Percentiles rank a stretch among this genome's conserved stretches.
Evolutionary conservation across 1,140 invertebrate genomes (phyloP).

Genomic region (Hydropsyche tenuis): DNA sequence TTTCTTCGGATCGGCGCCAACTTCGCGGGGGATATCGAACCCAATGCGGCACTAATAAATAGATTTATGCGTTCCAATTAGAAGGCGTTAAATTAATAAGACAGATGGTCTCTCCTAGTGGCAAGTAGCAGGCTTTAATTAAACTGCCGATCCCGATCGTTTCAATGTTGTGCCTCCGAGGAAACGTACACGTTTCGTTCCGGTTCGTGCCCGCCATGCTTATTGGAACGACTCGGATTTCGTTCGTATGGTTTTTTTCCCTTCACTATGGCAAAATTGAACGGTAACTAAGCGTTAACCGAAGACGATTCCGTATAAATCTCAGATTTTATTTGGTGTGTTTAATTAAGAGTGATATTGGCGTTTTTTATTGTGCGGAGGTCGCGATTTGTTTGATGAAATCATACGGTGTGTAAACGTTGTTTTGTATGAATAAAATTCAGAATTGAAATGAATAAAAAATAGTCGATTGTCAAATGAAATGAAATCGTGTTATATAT

Average conservation of each 20-base stretch:
- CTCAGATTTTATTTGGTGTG: no score
- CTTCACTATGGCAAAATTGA: constrained; percentile 2
- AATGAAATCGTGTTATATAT: no score
- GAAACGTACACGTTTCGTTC: constrained; percentile 30
- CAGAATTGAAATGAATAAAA: no score
- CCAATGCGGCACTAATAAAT: constrained; percentile 24
- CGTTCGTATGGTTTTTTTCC: background rate
- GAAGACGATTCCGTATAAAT: constrained; percentile 13
- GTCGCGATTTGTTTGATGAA: no score
- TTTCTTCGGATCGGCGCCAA: background rate
- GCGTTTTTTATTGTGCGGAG: no score
- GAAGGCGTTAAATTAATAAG: constrained; percentile 46
- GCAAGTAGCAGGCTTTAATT: constrained; percentile 44
- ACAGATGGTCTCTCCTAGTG: constrained; percentile 33
- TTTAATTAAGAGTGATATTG: no score
- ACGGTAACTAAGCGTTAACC: constrained; percentile 23
- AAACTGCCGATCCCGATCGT: constrained; percentile 42
- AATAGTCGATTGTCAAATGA: no score
- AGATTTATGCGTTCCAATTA: constrained; percentile 48
- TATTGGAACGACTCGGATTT: constrained; percentile 32
- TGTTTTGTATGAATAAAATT: no score
- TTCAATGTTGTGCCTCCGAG: constrained; percentile 22
- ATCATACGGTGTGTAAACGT: no score
- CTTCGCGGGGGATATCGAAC: constrained; percentile 4
- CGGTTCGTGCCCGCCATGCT: constrained; percentile 45